These are phyloP conservation scores for Lymantria dispar DNA, from an alignment of 2,888 invertebrate genomes.

Conservation along the genomic window DNA sequence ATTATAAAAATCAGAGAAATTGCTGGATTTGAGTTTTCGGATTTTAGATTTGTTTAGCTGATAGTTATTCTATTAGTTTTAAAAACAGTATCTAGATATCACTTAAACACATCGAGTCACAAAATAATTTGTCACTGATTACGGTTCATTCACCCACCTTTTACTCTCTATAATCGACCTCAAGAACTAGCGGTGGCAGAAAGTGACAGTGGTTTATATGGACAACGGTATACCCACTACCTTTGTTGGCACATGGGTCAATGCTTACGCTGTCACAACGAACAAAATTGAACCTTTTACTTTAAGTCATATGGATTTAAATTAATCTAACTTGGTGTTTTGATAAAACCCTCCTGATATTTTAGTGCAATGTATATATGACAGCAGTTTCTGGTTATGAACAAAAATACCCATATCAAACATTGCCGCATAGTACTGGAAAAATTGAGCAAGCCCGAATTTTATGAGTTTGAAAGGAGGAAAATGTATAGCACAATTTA, in stretches of 20 bases:
- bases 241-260: slow-evolving; percentile 55
- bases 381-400: slow-evolving; percentile 31
- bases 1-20: background rate
- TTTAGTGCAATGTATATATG: slow-evolving; percentile 44
- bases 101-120: slow-evolving; percentile 43
- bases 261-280: slow-evolving; percentile 30
- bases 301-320: slow-evolving; percentile 28
- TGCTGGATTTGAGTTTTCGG: background rate
- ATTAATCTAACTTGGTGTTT: slow-evolving; percentile 12
- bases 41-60: background rate
- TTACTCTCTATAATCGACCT: slow-evolving; percentile 68
- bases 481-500: slow-evolving; percentile 30
- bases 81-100: background rate
- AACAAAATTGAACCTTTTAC: slow-evolving; percentile 53
- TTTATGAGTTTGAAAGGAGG: slow-evolving; percentile 35
- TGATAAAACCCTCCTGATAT: slow-evolving; percentile 32
- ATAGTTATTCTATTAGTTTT: background rate
- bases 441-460: slow-evolving; percentile 56
- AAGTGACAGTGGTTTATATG: slow-evolving; percentile 78
- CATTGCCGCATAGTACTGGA: slow-evolving; percentile 54
- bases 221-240: slow-evolving; percentile 72
- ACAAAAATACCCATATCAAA: slow-evolving; percentile 38
- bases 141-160: slow-evolving; percentile 72
- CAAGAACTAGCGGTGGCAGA: slow-evolving; percentile 73
- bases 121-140: slow-evolving; percentile 45